phyloP scores from a whole-genome alignment of 2,888 invertebrate species.

The Erpobdella octoculata region DNA sequence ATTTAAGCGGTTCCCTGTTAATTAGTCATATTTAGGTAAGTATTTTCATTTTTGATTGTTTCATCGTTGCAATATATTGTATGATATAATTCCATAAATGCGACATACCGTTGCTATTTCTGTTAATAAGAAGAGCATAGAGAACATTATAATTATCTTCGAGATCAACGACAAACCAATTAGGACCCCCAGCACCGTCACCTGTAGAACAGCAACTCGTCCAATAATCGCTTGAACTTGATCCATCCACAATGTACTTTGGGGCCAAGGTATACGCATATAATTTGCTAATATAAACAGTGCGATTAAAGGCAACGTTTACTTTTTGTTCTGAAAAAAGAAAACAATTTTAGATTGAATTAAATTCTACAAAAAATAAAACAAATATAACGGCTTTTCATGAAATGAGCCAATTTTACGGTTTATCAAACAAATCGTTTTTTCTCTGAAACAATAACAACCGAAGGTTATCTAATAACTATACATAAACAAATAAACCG shows the following conservation, averaged over 20 bases:
- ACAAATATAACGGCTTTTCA: no score
- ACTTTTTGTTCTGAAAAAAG: no score
- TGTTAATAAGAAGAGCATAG: not conserved
- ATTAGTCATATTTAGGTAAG: no score
- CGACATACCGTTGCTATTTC: not conserved
- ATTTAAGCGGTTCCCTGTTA: not conserved
- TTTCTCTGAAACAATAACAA: no score
- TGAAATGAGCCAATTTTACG: no score
- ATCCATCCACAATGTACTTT: not conserved
- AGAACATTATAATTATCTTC: not conserved
- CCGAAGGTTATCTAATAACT: no score
- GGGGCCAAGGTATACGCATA: not conserved
- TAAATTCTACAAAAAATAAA: no score
- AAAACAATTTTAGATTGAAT: no score
- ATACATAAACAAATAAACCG: no score
- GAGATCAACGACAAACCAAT: not conserved
- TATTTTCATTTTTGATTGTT: no score
- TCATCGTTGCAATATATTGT: no score
- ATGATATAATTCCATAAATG: not conserved
- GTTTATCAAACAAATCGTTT: no score
- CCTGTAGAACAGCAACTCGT: conserved; percentile 3
- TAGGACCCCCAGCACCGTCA: not conserved
- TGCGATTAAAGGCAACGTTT: not conserved
- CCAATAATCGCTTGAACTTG: not conserved
- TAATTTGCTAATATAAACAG: not conserved